phyloP scores from a whole-genome alignment of 2,888 invertebrate species.

The Eledone cirrhosa region DNA sequence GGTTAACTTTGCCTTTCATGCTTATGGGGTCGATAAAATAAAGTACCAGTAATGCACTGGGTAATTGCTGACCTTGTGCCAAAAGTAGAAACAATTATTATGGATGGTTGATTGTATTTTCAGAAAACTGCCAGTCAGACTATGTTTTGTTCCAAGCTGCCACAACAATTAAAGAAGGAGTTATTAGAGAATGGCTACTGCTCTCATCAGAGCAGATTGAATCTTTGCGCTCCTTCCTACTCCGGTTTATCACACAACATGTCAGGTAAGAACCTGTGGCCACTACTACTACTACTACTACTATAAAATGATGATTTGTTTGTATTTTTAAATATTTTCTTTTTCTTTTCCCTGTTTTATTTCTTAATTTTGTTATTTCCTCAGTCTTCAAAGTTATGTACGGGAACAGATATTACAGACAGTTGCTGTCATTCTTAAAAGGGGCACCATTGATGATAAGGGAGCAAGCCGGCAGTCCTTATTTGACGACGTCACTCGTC shows the following conservation, averaged over 20 bases:
- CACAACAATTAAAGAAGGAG: constrained; percentile 80
- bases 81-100: too few species aligned
- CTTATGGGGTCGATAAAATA: too few species aligned
- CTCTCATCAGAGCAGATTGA: constrained; percentile 77
- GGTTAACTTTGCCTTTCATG: too few species aligned
- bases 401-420: constrained; percentile 75
- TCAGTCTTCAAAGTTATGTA: constrained; percentile 76
- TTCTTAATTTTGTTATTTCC: constrained; percentile 25
- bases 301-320: too few species aligned
- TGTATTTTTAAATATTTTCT: too few species aligned
- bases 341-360: too few species aligned
- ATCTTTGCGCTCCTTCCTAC: constrained; percentile 79
- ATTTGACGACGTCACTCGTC: constrained; percentile 73
- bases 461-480: constrained; percentile 74
- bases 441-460: constrained; percentile 77
- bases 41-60: too few species aligned
- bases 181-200: constrained; percentile 85
- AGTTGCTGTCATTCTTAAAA: constrained; percentile 87
- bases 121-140: constrained; percentile 70
- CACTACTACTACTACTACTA: too few species aligned
- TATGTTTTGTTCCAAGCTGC: constrained; percentile 90
- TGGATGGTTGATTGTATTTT: constrained; percentile 25
- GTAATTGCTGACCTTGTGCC: too few species aligned
- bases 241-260: constrained; percentile 79
- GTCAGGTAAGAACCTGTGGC: constrained; percentile 63